phyloP scores from a whole-genome alignment of 2,888 invertebrate species.

The Platycheirus rosarum region DNA sequence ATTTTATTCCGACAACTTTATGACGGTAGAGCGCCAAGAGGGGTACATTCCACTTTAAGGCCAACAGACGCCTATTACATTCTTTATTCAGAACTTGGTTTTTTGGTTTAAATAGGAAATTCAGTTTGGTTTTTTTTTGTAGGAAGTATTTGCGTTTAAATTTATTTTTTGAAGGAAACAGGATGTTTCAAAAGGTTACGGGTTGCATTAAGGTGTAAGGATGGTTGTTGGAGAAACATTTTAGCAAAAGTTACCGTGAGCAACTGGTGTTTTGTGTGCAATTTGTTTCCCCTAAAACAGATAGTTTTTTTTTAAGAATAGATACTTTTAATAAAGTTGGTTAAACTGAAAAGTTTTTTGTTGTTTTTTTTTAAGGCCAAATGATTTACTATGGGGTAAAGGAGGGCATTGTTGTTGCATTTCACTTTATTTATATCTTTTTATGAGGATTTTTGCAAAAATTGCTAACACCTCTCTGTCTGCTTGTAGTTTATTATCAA shows the following conservation, averaged over 20 bases:
- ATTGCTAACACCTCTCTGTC: too few relatives aligned
- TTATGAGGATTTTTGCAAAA: too few relatives aligned
- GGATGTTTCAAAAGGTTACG: conserved; percentile 1
- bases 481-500: not conserved
- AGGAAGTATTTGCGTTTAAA: not conserved
- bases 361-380: too few relatives aligned
- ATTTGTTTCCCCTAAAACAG: not conserved
- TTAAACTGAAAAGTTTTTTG: not conserved
- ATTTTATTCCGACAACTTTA: conserved; percentile 37
- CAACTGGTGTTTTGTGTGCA: conserved; percentile 25
- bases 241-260: not conserved
- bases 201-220: not conserved
- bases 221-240: not conserved
- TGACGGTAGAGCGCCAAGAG: conserved; percentile 31
- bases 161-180: conserved; percentile 2
- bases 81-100: conserved; percentile 12
- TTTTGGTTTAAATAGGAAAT: not conserved
- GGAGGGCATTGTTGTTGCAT: too few relatives aligned
- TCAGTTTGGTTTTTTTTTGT: not conserved
- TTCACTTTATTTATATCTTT: too few relatives aligned
- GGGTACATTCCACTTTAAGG: conserved; percentile 27
- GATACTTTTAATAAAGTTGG: conserved; percentile 11
- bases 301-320: not conserved
- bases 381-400: too few relatives aligned
- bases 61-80: conserved; percentile 20